Base-by-base conservation (phyloP, 2,113 vertebrate genomes). In the Saccopteryx leptura region DNA sequence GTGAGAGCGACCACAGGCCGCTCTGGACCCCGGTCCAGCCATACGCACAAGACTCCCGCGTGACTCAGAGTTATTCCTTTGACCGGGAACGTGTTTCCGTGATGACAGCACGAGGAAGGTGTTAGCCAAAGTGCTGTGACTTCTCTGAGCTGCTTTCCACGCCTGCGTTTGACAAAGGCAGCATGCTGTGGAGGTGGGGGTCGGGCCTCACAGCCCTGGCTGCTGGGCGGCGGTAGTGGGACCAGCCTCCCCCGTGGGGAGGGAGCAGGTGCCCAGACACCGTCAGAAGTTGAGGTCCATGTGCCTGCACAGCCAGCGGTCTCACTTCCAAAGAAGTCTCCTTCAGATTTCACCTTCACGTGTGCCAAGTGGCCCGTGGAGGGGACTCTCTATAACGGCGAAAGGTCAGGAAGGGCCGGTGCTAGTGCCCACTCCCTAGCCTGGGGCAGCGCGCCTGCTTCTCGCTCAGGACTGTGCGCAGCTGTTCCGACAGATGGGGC, bases 101-200 rank as follows among this genome's bases (percentile, higher is more conserved):
- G 46, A 31, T 54, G 48, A 24, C 1, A 3, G 13, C 17, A n/a
- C 0, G 3, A 28, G 66, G 78, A 46, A 33, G 61, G 1, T 15
- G 63, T 68, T 21, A n/a, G 58, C 39, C 10, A 21, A 72, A 23
- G 46, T 7, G 14, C 54, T 69, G 13, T 3, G 4, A 15, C 61
- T 50, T 33, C 26, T 18, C 26, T 28, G 72, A 74, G 24, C 33
- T 54, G 69, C 71, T 61, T 69, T 46, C 33, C 26, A 7, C 7
- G 54, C 7, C 4, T 2, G n/a, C 33, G 17, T n/a, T 61, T 66
- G 50, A 28, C 2, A 4, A 24, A 54, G 12, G 2, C 3, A 0
- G 19, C 0, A 0, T 5, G 6, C 9, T 6, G 18, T 14, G 7
- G 18, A 4, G 2, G 50, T 1, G 15, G 8, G 52, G 48, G 24